Evolutionary conservation across 2,113 vertebrate genomes (phyloP), one percentile per base, ranked within the genome.

Genomic region (Petromus typicus): DNA sequence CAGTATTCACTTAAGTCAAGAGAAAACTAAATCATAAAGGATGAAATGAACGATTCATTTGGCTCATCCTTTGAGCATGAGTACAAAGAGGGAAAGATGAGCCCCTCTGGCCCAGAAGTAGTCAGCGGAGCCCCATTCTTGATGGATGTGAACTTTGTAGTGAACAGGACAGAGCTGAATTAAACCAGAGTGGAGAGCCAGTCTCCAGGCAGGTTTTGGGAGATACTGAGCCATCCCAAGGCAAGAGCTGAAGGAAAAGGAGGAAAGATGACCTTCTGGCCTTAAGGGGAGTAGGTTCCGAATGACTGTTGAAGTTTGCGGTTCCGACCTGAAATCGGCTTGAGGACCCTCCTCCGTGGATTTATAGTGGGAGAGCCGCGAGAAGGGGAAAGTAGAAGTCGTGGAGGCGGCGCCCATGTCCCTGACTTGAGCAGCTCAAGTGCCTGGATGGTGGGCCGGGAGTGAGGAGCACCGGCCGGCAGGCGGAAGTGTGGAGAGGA

Each of bases 21-120:
- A 54, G 59, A 86, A 97, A 95, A 79, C 78, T 86, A 86, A 86
- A 76, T 76, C 17, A 76, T 64, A 30, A 43, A 69, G 87, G 27
- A 27, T 51, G 30, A 56, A 48, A 48, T 7, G 17, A 16, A 73
- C 61, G 63, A 2, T 23, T 27, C 5, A 43, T 27, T 43, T 75
- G 40, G 45, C 71, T 75, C 23, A 12, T 30, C 40, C 40, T 73
- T 43, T 59, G 67, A 61, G 54, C 25, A 2, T 59, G 78, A 66
- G 48, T 73, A 83, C 37, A 43, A 87, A 86, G 22, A 32, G 1
- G 13, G 40, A 48, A 61, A 43, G 61, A 61, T 61, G 30, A 66
- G 25, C 2, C 7, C 64, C 8, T 3, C 11, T 11, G 17, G 81
- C 30, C 18, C 25, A 57, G 18, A 25, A 88, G n/a, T 34, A 51